phyloP scores from a whole-genome alignment of 2,797 vertebrate genomes.

The Gymnoscopelus braueri region DNA sequence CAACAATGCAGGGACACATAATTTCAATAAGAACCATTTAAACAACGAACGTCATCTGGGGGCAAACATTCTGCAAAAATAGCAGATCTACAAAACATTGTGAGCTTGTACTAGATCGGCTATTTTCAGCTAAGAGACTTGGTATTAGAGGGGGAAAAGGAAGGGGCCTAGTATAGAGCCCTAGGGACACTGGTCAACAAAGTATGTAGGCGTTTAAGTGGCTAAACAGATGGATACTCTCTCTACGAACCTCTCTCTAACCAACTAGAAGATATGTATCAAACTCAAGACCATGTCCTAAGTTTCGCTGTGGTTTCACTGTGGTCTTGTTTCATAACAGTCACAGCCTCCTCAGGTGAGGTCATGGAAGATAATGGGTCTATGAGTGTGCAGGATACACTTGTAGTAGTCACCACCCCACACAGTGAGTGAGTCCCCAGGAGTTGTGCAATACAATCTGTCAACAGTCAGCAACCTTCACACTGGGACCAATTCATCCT shows the following conservation, averaged over 20 bases:
- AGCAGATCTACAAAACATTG: too few species aligned
- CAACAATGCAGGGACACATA: conserved; percentile 10
- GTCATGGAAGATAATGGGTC: conserved; percentile 33
- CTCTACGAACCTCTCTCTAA: too few species aligned
- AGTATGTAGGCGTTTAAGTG: too few species aligned
- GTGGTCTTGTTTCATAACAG: conserved; percentile 23
- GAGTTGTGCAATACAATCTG: conserved; percentile 56
- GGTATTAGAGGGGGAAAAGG: too few species aligned
- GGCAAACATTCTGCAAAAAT: too few species aligned
- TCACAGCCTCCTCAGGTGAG: conserved; percentile 26
- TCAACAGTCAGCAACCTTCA: conserved; percentile 32
- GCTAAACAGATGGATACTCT: too few species aligned
- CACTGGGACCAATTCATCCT: neutral
- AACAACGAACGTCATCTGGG: too few species aligned
- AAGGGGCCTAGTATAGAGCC: too few species aligned
- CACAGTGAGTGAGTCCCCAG: conserved; percentile 60
- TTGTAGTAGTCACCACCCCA: conserved; percentile 44
- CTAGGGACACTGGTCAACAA: too few species aligned
- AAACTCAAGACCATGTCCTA: conserved; percentile 28
- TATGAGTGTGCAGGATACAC: conserved; percentile 33
- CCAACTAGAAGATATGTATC: too few species aligned
- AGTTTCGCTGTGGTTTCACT: conserved; percentile 25
- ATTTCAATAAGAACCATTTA: conserved; percentile 32
- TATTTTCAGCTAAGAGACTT: too few species aligned
- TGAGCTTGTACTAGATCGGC: too few species aligned